These are phyloP conservation scores for Keiferia lycopersicella DNA, from an alignment of 2,888 invertebrate species.

Conservation along the genomic window DNA sequence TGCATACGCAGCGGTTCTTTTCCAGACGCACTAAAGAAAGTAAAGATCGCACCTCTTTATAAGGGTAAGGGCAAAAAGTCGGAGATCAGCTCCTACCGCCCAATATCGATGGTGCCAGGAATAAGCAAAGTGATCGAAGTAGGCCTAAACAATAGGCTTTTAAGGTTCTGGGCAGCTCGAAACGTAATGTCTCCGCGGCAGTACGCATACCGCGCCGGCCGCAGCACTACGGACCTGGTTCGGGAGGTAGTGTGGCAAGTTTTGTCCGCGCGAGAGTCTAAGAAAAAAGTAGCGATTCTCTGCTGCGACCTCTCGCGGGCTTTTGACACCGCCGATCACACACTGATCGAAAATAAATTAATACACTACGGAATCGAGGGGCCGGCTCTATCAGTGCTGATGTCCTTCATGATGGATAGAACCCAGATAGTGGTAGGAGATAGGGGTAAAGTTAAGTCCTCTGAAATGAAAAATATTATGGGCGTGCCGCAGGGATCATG, in stretches of 20 bases:
- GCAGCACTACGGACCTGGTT: conserved; percentile 18
- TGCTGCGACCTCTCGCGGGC: conserved; percentile 25
- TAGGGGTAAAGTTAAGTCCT: background rate
- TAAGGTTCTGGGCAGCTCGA: background rate
- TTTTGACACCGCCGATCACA: conserved; percentile 25
- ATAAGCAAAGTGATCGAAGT: conserved; percentile 14
- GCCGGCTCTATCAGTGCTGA: conserved; percentile 10
- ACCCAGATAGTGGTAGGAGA: conserved; percentile 12
- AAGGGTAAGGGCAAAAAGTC: conserved; percentile 3
- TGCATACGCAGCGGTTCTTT: background rate
- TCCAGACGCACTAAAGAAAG: conserved; percentile 6
- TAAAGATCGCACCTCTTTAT: conserved; percentile 14
- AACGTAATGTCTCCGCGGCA: conserved; percentile 13
- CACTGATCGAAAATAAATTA: conserved; percentile 22
- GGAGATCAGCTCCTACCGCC: conserved; percentile 6
- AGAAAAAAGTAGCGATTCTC: conserved; percentile 11
- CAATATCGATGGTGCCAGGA: conserved; percentile 15
- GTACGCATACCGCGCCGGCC: conserved; percentile 18
- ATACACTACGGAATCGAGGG: conserved; percentile 18
- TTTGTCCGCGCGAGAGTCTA: conserved; percentile 18
- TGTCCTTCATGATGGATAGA: conserved; percentile 7
- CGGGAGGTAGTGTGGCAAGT: conserved; percentile 25
- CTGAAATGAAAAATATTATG: conserved; percentile 1
- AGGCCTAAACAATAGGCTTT: background rate
- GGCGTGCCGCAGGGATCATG: conserved; percentile 20